phyloP scores from a whole-genome alignment of 2,797 vertebrate genomes.

The Esox masquinongy region DNA sequence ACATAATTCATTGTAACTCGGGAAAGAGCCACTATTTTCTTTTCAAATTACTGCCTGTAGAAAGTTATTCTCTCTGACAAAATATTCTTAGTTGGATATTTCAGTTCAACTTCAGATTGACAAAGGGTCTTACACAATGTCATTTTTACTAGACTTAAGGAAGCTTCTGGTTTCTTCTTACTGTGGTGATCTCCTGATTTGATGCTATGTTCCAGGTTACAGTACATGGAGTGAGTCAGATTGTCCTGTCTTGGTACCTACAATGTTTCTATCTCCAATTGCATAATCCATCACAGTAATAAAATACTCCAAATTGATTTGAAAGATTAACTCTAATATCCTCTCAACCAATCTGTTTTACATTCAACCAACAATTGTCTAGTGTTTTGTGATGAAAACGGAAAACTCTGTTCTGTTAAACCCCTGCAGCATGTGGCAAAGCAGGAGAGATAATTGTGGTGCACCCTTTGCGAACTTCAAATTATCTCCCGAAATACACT shows the following conservation, averaged over 20 bases:
- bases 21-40: background rate
- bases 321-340: background rate
- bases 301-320: background rate
- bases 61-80: background rate
- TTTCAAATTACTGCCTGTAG: background rate
- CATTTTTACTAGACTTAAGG: background rate
- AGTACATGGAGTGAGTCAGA: background rate
- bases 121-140: background rate
- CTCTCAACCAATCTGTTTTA: background rate
- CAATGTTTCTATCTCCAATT: background rate
- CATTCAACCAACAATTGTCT: background rate
- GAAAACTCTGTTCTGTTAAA: background rate
- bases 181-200: background rate
- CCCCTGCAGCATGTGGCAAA: background rate
- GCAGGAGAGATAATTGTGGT: background rate
- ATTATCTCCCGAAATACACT: slow-evolving; percentile 20
- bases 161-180: background rate
- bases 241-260: background rate
- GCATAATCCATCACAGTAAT: background rate
- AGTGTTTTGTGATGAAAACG: background rate
- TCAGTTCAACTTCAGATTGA: background rate
- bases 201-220: background rate
- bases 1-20: background rate
- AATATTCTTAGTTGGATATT: slow-evolving; percentile 4
- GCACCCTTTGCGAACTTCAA: slow-evolving; percentile 11